Conservation (phyloP, 2,113 vertebrate species). For the Heterotis niloticus region DNA sequence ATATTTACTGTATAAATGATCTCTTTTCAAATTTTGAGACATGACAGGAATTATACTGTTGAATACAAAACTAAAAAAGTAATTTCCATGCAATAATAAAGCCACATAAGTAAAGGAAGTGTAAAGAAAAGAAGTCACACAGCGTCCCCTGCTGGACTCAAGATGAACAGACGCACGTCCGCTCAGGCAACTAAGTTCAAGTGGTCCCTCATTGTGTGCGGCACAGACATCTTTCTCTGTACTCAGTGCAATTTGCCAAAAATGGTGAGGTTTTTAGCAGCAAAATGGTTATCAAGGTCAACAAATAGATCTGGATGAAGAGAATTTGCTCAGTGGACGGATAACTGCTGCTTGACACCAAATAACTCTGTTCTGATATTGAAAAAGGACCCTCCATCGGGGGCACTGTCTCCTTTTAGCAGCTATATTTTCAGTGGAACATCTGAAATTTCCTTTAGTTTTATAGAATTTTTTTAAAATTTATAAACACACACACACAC, state of each 20-base stretch:
- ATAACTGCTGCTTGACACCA: neutral
- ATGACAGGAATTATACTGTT: neutral
- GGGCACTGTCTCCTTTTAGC: neutral
- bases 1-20: neutral
- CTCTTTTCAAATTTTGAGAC: neutral
- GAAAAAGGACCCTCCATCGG: slow-evolving; percentile 13
- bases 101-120: neutral
- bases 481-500: neutral
- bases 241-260: too few species aligned
- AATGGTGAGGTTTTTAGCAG: too few species aligned
- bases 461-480: neutral
- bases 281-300: neutral
- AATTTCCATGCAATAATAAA: neutral
- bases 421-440: neutral
- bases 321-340: neutral
- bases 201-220: too few species aligned
- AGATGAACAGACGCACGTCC: neutral
- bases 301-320: neutral
- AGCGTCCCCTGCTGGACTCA: slow-evolving; percentile 61
- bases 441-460: neutral
- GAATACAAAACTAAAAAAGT: neutral
- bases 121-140: slow-evolving; percentile 45
- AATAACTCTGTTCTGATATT: neutral
- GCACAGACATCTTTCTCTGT: too few species aligned
- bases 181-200: too few species aligned